Evolutionary conservation across 2,113 vertebrate genomes (phyloP).

Genomic region (Oreochromis tanganicae): DNA sequence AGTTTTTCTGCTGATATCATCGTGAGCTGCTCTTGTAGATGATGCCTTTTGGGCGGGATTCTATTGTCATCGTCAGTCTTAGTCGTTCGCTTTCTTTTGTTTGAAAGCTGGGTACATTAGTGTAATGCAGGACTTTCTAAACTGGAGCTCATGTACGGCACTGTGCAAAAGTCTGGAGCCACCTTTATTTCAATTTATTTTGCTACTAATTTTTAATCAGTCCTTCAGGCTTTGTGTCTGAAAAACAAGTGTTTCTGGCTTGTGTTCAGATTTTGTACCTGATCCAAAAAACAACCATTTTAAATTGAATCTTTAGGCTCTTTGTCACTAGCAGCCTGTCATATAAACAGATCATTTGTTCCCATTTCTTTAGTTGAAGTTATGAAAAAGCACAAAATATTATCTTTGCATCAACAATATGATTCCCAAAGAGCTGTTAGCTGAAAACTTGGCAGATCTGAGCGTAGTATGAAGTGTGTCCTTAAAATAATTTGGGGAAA

Average conservation of each 20-base stretch:
- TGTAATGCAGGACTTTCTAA: not conserved
- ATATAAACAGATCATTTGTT: no score
- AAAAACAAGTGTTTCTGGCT: not conserved
- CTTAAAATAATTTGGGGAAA: not conserved
- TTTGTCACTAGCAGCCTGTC: not conserved
- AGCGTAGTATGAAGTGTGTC: not conserved
- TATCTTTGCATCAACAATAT: not conserved
- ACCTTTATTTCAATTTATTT: accelerated
- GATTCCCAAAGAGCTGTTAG: not conserved
- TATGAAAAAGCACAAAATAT: not conserved
- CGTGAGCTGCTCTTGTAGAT: not conserved
- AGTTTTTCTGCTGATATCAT: not conserved
- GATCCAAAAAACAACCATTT: not conserved
- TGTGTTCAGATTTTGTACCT: not conserved
- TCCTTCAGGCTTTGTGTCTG: not conserved
- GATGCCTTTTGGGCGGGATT: not conserved
- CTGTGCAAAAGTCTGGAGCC: not conserved
- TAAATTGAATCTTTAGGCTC: not conserved
- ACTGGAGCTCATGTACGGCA: not conserved
- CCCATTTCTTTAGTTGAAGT: not conserved
- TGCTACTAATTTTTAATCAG: not conserved
- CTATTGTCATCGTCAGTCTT: not conserved
- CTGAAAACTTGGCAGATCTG: not conserved
- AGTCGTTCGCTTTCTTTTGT: not conserved
- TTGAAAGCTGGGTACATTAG: not conserved